Conservation (phyloP, 2,888 invertebrate species). For the Protodeltote pygarga region DNA sequence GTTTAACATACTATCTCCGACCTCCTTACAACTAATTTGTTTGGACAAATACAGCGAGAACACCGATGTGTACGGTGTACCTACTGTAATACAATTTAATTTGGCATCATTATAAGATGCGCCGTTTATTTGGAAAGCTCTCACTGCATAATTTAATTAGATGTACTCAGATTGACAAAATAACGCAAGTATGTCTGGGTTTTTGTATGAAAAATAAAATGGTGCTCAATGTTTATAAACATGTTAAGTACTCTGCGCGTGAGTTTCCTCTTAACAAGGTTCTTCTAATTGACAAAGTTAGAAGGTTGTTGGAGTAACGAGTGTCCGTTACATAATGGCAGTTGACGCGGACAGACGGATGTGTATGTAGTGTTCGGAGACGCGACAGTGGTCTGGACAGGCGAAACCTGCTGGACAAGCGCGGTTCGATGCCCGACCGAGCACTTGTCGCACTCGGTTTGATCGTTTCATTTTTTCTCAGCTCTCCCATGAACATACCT, state of each 20-base stretch:
- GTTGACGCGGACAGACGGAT: slow-evolving; percentile 64
- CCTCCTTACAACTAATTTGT: slow-evolving; percentile 47
- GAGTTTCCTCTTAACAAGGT: slow-evolving; percentile 15
- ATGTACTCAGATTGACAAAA: slow-evolving; percentile 2
- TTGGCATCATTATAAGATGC: slow-evolving; percentile 6
- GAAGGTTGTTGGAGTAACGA: slow-evolving; percentile 46
- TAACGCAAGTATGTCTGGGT: background rate
- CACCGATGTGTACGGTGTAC: slow-evolving; percentile 3
- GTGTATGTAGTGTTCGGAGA: slow-evolving; percentile 59
- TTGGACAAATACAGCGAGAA: slow-evolving; percentile 36
- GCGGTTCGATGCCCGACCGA: slow-evolving; percentile 73
- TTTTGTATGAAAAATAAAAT: too few relatives aligned
- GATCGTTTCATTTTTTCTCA: slow-evolving; percentile 56
- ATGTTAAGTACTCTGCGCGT: too few relatives aligned
- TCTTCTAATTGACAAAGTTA: slow-evolving; percentile 38
- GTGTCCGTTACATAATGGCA: slow-evolving; percentile 72
- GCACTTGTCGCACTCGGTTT: slow-evolving; percentile 65
- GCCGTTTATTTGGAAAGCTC: slow-evolving; percentile 32
- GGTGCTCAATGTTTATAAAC: too few relatives aligned
- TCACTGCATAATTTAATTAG: slow-evolving; percentile 2
- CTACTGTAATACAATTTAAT: slow-evolving; percentile 14
- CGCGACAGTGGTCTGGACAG: slow-evolving; percentile 44
- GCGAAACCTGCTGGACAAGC: slow-evolving; percentile 73
- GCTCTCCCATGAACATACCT: slow-evolving; percentile 53
- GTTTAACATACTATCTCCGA: slow-evolving; percentile 50